Evolutionary conservation across 1,140 invertebrate species (phyloP), one percentile per base, ranked within the genome.

Genomic region (Monochamus saltuarius): DNA sequence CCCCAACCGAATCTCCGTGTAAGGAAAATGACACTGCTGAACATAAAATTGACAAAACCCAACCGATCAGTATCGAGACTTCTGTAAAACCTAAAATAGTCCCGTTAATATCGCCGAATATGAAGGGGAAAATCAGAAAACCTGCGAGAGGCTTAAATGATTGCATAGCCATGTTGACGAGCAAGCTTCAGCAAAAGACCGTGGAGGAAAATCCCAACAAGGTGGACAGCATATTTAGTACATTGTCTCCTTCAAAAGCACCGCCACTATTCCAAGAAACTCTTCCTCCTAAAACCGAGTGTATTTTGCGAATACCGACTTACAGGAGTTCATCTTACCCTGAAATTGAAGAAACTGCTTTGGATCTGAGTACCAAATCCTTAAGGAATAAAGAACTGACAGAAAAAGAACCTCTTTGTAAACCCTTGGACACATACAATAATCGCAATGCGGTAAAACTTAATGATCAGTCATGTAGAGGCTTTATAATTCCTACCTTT

Each of bases 111-210:
- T 69, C 65, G 10, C 56, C 69, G 60, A 56, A 64, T 64, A 35
- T 76, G 71, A 70, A 74, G 73, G 56, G 75, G 65, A 75, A 81
- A 76, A 57, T 70, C 1, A 68, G 65, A 55, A 76, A 79, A 70
- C 77, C 71, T 9, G 59, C 51, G 17, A 67, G 70, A 53, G 75
- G 75, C 22, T 66, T 82, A 13, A 81, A 79, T 66, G 81, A 81
- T 69, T 82, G 81, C 68, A 82, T 82, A 29, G 81, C 81, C 10
- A 81, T 82, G 80, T 66, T 82, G 14, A 81, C 80, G 0, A 80
- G 77, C 39, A 82, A 82, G 70, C 64, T 67, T 19, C 61, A 66
- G 22, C 54, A 64, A 37, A 68, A 69, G 47, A 51, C 51, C 3
- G 13, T 11, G 1, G 59, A 61, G 9, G 60, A 62, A 43, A 38